Base-by-base conservation (phyloP, 2,797 vertebrate species). In the Fringilla coelebs region DNA sequence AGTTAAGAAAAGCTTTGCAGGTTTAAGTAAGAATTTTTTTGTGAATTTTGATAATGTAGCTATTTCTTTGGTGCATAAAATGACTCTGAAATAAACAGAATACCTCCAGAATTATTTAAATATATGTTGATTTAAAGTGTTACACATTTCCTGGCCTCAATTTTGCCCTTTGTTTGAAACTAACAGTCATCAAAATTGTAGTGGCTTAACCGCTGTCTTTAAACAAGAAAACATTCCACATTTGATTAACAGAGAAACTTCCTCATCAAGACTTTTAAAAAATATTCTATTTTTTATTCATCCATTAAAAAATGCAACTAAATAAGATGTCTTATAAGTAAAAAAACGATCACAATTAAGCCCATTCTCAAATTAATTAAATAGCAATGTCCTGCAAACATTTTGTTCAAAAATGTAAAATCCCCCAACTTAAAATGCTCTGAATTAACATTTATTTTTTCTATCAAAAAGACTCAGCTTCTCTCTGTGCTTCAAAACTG, bases 401-500 rank as follows among this genome's bases (percentile, higher is more conserved):
- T 94, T 98, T 97, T 96, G 91, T 94, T 96, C 84, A 94, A 97
- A 96, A 98, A 96, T 95, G 72, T 92, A 90, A 97, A 97, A 97
- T 96, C 81, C 71, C 45, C 91, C 94, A 97, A 97, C 94, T 97
- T 97, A 96, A 97, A 97, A 97, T 92, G 58, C 68, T 95, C 29
- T 96, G 95, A 98, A 97, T 97, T 97, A 97, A 95, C 89, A 97
- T 91, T 96, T 96, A 94, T 96, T 88, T 98, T 97, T 95, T 97
- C 85, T 94, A 97, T 97, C 97, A 97, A 97, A 97, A 96, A 96
- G 89, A 58, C 89, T 85, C 93, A 88, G 94, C 94, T 96, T 97
- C 92, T 95, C 96, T 96, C 96, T 97, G 91, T 97, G 93, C 95
- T 97, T 97, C 93, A 97, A 97, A 97, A 98, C 95, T 97, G 96